Evolutionary conservation across 2,888 invertebrate genomes (phyloP), one percentile per base, ranked within the genome.

Genomic region (Apomyelois bistriatella): DNA sequence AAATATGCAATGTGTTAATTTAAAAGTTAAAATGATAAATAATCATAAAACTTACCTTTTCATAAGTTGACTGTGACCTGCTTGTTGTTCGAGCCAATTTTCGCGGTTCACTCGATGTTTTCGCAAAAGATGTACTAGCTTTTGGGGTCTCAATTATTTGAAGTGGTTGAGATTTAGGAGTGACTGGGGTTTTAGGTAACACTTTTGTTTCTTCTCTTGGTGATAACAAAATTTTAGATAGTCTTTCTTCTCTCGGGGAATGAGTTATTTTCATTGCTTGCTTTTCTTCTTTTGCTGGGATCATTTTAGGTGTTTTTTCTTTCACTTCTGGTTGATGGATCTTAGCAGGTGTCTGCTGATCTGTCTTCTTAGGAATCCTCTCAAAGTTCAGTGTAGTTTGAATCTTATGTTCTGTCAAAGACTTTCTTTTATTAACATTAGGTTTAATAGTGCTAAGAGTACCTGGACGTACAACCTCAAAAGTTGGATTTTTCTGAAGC

Each of bases 401-500:
- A 58, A 90, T 85, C 67, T 79, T 86, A 48, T 65, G 72, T 36
- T 82, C 86, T 52, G 59, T 64, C 1, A 64, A 53, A 8, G 64
- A 55, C 58, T 83, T 88, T 61, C 80, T 86, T 64, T 74, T 84
- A 53, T 62, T 72, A 0, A 70, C 53, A 50, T 79, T 82, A 1
- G 86, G 88, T 67, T 77, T 87, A 43, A 79, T 83, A 36, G 92
- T 85, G 64, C 89, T 90, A 0, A 85, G 66, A 32, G 91, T 91
- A n/a, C 92, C 93, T 0, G 94, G 93, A 57, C 93, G 92, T 4
- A 97, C 93, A 0, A 97, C 95, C 90, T 97, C 96, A 79, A 94
- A 98, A 0, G 95, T 95, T 1, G 97, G 97, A 90, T 98, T 95
- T 63, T 94, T 94, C 73, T 95, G 94, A 8, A 98, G 87, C 97